phyloP scores from a whole-genome alignment of 35 echinoderm and acorn worm genomes.

The Apostichopus californicus region DNA sequence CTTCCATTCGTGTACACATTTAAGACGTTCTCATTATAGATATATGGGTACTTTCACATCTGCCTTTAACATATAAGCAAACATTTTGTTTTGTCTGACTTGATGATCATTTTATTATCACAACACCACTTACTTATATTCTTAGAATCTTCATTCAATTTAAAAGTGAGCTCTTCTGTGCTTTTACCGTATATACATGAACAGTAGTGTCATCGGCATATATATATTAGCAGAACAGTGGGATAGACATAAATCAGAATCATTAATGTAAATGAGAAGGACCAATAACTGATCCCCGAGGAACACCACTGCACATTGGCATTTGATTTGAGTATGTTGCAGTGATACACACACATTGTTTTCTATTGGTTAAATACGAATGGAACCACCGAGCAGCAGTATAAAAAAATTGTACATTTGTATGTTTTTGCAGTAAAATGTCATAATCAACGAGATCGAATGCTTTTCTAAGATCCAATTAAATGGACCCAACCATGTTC shows the following conservation, averaged over 20 bases:
- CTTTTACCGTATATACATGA: slow-evolving; percentile 6
- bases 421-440: too few species aligned
- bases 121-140: background rate
- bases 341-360: too few species aligned
- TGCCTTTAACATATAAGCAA: background rate
- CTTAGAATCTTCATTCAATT: background rate
- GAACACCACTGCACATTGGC: background rate
- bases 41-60: background rate
- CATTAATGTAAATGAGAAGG: slow-evolving; percentile 15
- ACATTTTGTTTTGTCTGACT: background rate
- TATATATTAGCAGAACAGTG: slow-evolving; percentile 23
- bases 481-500: too few species aligned
- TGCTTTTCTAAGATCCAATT: background rate
- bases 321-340: background rate
- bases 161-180: background rate
- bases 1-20: background rate
- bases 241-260: background rate
- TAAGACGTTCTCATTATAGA: background rate
- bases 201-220: slow-evolving; percentile 2
- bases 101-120: slow-evolving; percentile 30
- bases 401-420: too few species aligned
- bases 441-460: too few species aligned
- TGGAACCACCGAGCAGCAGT: too few species aligned
- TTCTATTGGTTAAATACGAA: too few species aligned
- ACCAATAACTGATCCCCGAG: background rate